A percentile compares a stretch with the other conserved stretches of the same genome.
phyloP scores from a whole-genome alignment of 2,888 invertebrate species.

The Entomobrya multifasciata region DNA sequence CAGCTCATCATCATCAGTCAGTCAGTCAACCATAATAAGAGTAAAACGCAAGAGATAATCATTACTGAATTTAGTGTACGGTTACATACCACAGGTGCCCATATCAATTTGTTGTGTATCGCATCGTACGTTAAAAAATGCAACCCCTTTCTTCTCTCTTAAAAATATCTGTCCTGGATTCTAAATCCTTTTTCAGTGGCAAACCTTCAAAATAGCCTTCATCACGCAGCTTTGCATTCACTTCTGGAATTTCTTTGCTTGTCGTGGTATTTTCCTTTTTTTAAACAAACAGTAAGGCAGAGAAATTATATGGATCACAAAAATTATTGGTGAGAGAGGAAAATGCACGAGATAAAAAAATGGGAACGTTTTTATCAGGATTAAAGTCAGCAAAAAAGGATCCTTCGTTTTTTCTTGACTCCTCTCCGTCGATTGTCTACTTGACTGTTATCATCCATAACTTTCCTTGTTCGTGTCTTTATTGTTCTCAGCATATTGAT shows the following conservation, averaged over 20 bases:
- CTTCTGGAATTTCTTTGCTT: constrained; percentile 26
- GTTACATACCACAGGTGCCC: constrained; percentile 70
- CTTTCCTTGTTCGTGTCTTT: constrained; percentile 37
- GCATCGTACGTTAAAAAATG: constrained; percentile 10
- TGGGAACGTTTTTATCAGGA: constrained; percentile 62
- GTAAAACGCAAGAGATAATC: constrained; percentile 19
- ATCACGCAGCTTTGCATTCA: constrained; percentile 16
- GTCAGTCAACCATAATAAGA: constrained; percentile 72
- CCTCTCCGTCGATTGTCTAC: constrained; percentile 3
- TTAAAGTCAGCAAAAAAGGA: constrained; percentile 63
- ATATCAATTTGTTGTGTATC: constrained; percentile 70
- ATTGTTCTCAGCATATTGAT: constrained; percentile 49
- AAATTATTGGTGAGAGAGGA: not conserved
- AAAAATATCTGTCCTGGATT: constrained; percentile 12
- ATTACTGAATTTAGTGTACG: constrained; percentile 39
- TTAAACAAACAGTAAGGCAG: not conserved
- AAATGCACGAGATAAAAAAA: constrained; percentile 23
- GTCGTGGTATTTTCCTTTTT: not conserved
- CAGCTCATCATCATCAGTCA: constrained; percentile 73
- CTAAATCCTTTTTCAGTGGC: not conserved
- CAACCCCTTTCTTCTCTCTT: not conserved
- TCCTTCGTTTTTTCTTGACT: constrained; percentile 27
- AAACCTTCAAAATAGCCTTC: not conserved
- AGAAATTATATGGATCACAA: constrained; percentile 47
- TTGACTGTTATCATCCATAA: constrained; percentile 9